Evolutionary conservation across 1,140 invertebrate species (phyloP).

Genomic region (Platyscapa corneri): DNA sequence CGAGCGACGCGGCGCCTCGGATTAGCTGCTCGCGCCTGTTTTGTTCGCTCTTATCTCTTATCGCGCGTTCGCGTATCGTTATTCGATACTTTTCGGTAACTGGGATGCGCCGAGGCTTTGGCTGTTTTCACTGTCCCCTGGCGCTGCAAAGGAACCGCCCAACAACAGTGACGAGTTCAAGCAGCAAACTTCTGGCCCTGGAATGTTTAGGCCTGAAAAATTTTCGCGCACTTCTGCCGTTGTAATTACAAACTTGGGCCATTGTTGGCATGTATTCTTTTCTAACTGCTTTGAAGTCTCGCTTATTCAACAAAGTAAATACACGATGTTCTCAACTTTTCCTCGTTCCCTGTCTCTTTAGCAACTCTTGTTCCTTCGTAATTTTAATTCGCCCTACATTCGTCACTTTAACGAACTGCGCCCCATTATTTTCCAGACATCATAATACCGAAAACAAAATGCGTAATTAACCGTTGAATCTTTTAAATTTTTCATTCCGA

Average conservation of each 20-base stretch:
- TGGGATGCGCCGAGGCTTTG: not conserved
- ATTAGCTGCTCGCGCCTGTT: no score
- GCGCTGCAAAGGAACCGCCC: not conserved
- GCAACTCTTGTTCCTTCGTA: not conserved
- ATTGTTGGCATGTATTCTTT: not conserved
- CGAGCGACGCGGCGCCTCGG: no score
- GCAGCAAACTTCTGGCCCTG: not conserved
- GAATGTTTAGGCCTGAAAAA: not conserved
- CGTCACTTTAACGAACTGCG: slow-evolving; percentile 11
- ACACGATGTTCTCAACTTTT: not conserved
- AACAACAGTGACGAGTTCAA: not conserved
- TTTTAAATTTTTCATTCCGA: not conserved
- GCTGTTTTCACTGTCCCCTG: not conserved
- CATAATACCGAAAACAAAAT: not conserved
- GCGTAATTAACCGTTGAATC: not conserved
- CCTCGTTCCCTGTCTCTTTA: slow-evolving; percentile 1
- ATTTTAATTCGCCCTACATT: slow-evolving; percentile 26
- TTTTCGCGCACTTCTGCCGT: not conserved
- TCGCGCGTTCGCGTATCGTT: not conserved
- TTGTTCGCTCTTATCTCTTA: no score
- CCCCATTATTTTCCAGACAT: slow-evolving; percentile 2
- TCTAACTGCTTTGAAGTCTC: not conserved
- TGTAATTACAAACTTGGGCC: not conserved
- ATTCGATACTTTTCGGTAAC: not conserved
- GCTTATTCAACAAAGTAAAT: slow-evolving; percentile 5